Evolutionary conservation across 2,113 vertebrate species (phyloP), one percentile per base, ranked within the genome.

Genomic region (Tretioscincus oriximinensis): DNA sequence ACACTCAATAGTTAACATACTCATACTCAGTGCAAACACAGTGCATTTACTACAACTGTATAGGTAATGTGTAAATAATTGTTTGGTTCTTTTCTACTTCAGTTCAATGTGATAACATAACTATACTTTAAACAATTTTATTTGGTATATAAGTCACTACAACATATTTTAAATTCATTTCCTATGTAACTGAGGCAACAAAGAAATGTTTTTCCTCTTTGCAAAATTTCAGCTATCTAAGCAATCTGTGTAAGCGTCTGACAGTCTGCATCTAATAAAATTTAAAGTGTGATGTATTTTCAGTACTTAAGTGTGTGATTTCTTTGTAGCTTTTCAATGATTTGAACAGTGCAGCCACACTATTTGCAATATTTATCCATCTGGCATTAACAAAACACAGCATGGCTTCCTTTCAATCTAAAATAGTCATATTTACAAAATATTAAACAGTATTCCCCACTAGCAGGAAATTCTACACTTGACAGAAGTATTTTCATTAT

Each of bases 401-500:
- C 64, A 78, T 64, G 81, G 78, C 81, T 79, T 61, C 81, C 85
- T 49, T 70, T 5, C 64, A 67, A 61, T 9, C 58, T 76, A 11
- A 88, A 84, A 9, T 41, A 87, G 49, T 28, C 69, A 84, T 80
- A 70, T 78, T 84, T 83, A 81, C 61, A 65, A 47, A 69, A 77
- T 76, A 71, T 80, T 63, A 70, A 65, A 12, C 28, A 83, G 61
- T 26, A 29, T 77, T 89, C 54, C 82, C 86, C 89, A 89, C 84
- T 81, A 87, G 80, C 80, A 88, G 82, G 61, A 77, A 90, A 89
- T 85, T 81, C 80, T 83, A 75, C 82, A 87, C 63, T 75, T 75
- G 35, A 72, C 47, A 88, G 80, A 77, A 31, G 31, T 67, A 88
- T 81, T 54, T 4, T 41, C 5, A 41, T 41, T 41, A 41, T 41